phyloP scores from a whole-genome alignment of 30 jellyfish, hydroid and myxozoan genomes.

The Cassiopea xamachana region DNA sequence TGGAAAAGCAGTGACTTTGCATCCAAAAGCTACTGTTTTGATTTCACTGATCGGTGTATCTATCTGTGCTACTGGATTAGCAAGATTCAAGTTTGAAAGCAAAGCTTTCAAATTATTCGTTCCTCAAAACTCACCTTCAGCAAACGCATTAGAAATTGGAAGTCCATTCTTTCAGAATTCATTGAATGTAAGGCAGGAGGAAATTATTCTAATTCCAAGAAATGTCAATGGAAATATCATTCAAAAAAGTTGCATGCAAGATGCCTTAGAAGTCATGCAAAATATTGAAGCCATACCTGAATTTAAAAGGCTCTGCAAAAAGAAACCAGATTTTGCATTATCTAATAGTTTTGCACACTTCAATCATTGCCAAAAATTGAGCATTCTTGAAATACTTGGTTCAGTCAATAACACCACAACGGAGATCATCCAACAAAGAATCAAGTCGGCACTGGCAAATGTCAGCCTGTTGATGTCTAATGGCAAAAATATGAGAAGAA shows the following conservation, averaged over 20 bases:
- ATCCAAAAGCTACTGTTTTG: conserved; percentile 27
- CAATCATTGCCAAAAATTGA: conserved; percentile 4
- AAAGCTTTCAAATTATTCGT: conserved; percentile 26
- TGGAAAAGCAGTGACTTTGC: conserved; percentile 18
- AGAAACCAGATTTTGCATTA: conserved; percentile 6
- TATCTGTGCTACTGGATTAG: conserved; percentile 28
- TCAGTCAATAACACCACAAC: not conserved
- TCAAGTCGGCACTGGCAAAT: not conserved
- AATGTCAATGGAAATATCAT: conserved; percentile 13
- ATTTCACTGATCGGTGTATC: conserved; percentile 14
- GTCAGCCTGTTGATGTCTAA: conserved; percentile 48
- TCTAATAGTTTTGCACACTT: not conserved
- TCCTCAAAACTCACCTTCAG: conserved; percentile 62
- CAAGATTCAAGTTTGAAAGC: conserved; percentile 9
- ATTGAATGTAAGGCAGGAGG: conserved; percentile 48
- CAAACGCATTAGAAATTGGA: conserved; percentile 34
- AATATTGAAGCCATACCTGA: not conserved
- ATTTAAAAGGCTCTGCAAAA: conserved; percentile 19
- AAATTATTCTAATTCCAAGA: conserved; percentile 37
- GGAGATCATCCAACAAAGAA: not conserved
- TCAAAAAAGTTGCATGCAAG: conserved; percentile 12
- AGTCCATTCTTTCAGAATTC: conserved; percentile 34
- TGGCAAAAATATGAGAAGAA: conserved; percentile 35
- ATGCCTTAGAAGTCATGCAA: not conserved
- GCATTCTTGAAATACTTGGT: conserved; percentile 38